Percentiles rank a stretch among this genome's conserved stretches.
Evolutionary conservation across 1,140 invertebrate genomes (phyloP).

Genomic region (Pogonomyrmex californicus): DNA sequence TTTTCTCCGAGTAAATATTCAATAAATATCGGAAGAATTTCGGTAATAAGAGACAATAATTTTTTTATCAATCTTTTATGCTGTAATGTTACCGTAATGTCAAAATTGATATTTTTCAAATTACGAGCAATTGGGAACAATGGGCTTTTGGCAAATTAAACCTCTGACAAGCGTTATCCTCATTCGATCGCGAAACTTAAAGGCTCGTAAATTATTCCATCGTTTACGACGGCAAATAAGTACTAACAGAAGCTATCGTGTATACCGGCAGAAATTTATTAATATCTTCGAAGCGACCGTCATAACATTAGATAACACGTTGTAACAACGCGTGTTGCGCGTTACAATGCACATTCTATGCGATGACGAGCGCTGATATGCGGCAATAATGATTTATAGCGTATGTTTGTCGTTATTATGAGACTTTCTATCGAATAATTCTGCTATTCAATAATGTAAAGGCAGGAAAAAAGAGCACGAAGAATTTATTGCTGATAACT

Average conservation of each 20-base stretch:
- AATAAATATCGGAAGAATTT: no score
- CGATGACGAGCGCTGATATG: background rate
- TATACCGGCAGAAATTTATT: constrained; percentile 14
- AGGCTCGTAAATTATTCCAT: background rate
- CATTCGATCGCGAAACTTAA: background rate
- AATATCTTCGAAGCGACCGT: constrained; percentile 26
- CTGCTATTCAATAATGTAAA: background rate
- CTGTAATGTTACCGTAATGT: background rate
- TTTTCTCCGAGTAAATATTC: no score
- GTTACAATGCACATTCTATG: background rate
- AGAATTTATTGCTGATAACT: constrained; percentile 11
- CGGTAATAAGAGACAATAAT: background rate
- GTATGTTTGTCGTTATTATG: background rate
- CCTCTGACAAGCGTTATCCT: background rate
- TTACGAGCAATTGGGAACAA: background rate
- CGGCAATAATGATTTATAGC: constrained; percentile 39
- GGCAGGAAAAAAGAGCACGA: background rate
- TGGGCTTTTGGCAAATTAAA: background rate
- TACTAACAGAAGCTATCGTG: background rate
- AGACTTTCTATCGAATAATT: constrained; percentile 26
- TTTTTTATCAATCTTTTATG: background rate
- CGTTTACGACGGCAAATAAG: background rate
- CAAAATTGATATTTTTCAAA: background rate
- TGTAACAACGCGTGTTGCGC: constrained; percentile 4
- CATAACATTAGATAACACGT: constrained; percentile 40